Conservation (phyloP, 2,113 vertebrate species). For the Cynocephalus volans region DNA sequence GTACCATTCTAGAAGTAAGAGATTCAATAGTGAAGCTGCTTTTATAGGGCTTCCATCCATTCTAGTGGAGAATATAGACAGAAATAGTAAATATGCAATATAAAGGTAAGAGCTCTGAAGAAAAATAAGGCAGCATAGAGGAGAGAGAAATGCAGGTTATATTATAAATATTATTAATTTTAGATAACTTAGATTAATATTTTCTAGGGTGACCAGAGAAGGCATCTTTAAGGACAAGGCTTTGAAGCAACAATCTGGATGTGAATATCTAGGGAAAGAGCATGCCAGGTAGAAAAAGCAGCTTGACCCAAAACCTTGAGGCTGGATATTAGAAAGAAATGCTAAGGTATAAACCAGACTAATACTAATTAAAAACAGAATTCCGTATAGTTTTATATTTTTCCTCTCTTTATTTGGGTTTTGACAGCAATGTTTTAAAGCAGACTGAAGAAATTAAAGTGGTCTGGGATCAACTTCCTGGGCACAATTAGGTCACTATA, state of each 20-base stretch:
- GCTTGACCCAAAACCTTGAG: not conserved
- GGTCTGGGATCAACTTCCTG: not conserved
- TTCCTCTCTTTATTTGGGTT: not conserved
- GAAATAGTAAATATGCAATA: not conserved
- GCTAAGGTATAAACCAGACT: not conserved
- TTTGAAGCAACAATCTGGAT: not conserved
- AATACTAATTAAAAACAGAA: constrained; percentile 4
- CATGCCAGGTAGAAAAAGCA: not conserved
- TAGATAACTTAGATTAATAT: not conserved
- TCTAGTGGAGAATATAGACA: not conserved
- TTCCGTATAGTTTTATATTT: not conserved
- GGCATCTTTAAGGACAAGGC: not conserved
- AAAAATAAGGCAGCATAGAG: not conserved
- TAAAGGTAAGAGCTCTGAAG: not conserved
- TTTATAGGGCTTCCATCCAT: not conserved
- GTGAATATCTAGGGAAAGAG: not conserved
- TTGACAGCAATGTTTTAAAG: constrained; percentile 43
- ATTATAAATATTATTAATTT: constrained; percentile 25
- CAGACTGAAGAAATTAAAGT: constrained; percentile 25
- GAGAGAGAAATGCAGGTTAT: not conserved
- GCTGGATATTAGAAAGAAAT: not conserved
- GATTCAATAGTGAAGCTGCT: not conserved
- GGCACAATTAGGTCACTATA: not conserved
- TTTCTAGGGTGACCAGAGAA: not conserved
- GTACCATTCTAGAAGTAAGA: constrained; percentile 13